Conservation (phyloP, 2,797 vertebrate species). For the Neosalanx taihuensis region DNA sequence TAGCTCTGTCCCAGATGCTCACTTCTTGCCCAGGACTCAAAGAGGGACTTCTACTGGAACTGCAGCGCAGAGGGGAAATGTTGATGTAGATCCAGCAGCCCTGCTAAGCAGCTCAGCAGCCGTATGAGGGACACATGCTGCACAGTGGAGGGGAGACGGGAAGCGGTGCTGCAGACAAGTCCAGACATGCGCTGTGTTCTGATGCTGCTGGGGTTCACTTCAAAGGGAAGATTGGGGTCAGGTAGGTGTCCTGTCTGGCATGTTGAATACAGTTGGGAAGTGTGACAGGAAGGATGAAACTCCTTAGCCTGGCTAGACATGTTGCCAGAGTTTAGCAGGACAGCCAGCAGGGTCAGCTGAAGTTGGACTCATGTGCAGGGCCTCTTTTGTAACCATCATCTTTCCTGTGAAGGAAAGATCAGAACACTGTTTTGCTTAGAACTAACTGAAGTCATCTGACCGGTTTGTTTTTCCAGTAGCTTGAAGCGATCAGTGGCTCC, state of each 20-base stretch:
- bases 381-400: constrained; percentile 4
- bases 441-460: constrained; percentile 11
- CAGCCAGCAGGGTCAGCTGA: too few species aligned
- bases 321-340: too few species aligned
- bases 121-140: constrained; percentile 16
- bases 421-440: neutral
- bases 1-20: constrained; percentile 26
- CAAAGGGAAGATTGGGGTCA: constrained; percentile 27
- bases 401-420: constrained; percentile 28
- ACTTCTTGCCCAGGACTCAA: neutral
- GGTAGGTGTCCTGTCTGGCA: constrained; percentile 2
- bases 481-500: neutral
- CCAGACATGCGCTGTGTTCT: constrained; percentile 38
- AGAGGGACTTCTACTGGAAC: constrained; percentile 17
- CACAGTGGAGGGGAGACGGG: constrained; percentile 1
- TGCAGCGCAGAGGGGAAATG: constrained; percentile 44
- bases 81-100: constrained; percentile 35
- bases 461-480: neutral
- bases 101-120: constrained; percentile 1
- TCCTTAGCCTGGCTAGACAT: too few species aligned
- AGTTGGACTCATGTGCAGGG: neutral
- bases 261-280: too few species aligned
- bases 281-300: too few species aligned
- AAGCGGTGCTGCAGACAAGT: constrained; percentile 36
- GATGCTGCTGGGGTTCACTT: constrained; percentile 12